Evolutionary conservation across 2,888 invertebrate genomes (phyloP), one percentile per base, ranked within the genome.

Genomic region (Sclerodermus sp.): DNA sequence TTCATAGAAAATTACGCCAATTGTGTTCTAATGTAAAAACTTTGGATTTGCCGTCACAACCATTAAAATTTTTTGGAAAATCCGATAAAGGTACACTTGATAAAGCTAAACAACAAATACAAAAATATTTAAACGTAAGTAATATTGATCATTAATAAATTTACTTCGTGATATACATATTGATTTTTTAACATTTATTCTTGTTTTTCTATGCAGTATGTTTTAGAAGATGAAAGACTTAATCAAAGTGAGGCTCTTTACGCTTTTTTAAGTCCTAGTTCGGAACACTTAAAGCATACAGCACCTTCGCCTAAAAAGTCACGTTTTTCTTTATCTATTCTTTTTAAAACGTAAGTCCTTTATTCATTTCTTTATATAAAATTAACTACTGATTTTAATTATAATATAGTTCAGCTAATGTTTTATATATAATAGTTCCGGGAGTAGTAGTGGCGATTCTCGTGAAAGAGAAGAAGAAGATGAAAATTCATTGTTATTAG

Each of bases 171-270:
- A 6, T 6, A 9, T 12, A 6, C 12, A 29, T 23, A 15, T 2
- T 23, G 42, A 43, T 39, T 32, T 34, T 31, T 39, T 49, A 42
- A 15, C 37, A 23, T 31, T 42, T 18, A 13, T 46, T 9, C 39
- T 38, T 16, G 36, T 37, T 34, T 23, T 46, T 39, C 39, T 23
- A 49, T 64, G 43, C 77, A 93, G 92, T 90, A 89, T 77, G 87
- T 94, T 64, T 82, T 94, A 76, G 90, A 90, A 80, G 93, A 94
- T 71, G 93, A 93, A 57, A 84, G 88, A 64, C 81, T 94, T 61
- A 91, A 91, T 77, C 91, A 91, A 80, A 90, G 93, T 73, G 94
- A 95, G 80, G 90, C 91, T 45, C 83, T 95, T 59, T 95, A 93
- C 73, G 87, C 91, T 54, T 95, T 95, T 79, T 83, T 95, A n/a